A percentile compares a stretch with the other conserved stretches of the same genome.
Evolutionary conservation across 2,888 invertebrate species (phyloP).

Genomic region (Gymnoscelis rufifasciata): DNA sequence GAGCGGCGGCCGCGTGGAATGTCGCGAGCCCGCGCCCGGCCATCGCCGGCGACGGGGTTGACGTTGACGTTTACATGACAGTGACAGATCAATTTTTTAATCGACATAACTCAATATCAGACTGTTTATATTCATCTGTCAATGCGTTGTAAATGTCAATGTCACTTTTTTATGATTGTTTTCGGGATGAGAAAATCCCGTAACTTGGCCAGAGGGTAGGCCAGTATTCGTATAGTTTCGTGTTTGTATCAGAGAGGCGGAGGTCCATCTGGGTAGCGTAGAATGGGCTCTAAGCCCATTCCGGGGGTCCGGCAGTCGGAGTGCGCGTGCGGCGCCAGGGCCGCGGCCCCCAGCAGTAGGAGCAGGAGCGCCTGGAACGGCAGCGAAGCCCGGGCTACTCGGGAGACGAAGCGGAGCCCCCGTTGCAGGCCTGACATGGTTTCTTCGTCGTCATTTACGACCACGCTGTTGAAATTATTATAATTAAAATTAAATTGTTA

Average conservation of each 20-base stretch:
- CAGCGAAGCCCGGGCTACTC: slow-evolving; percentile 93
- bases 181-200: slow-evolving; percentile 9
- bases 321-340: slow-evolving; percentile 91
- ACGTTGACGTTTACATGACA: slow-evolving; percentile 17
- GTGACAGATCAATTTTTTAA: too few species aligned
- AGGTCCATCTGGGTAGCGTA: slow-evolving; percentile 94
- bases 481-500: too few species aligned
- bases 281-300: slow-evolving; percentile 90
- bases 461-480: slow-evolving; percentile 44
- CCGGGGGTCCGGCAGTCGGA: slow-evolving; percentile 90
- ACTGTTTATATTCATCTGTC: neutral
- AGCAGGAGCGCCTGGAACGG: slow-evolving; percentile 97
- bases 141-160: slow-evolving; percentile 2
- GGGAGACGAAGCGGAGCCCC: slow-evolving; percentile 90
- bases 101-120: slow-evolving; percentile 9
- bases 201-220: slow-evolving; percentile 19
- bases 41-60: slow-evolving; percentile 37
- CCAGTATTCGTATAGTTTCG: slow-evolving; percentile 22
- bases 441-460: slow-evolving; percentile 48
- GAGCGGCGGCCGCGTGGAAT: slow-evolving; percentile 27
- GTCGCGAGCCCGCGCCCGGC: slow-evolving; percentile 37
- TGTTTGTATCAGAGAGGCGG: slow-evolving; percentile 86
- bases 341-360: slow-evolving; percentile 94
- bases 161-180: slow-evolving; percentile 6
- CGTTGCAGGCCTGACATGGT: slow-evolving; percentile 75